phyloP scores from a whole-genome alignment of 2,797 vertebrate genomes.

The Natrix natrix region DNA sequence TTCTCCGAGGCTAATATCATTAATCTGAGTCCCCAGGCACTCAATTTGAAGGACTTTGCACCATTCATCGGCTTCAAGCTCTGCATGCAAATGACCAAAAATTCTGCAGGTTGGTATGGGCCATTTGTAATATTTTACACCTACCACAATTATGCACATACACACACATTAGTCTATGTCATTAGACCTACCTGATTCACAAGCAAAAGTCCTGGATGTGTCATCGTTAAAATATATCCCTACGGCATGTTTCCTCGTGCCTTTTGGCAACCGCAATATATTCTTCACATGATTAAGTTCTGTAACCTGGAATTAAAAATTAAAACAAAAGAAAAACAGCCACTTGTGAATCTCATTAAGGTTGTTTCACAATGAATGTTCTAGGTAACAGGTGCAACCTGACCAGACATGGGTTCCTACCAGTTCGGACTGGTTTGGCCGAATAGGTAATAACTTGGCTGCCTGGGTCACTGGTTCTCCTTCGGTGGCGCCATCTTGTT shows the following conservation, averaged over 20 bases:
- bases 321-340: conserved; percentile 9
- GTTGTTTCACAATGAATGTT: not conserved
- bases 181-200: conserved; percentile 78
- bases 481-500: too few species aligned
- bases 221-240: conserved; percentile 78
- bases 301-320: conserved; percentile 72
- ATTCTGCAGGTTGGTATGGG: conserved; percentile 35
- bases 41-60: conserved; percentile 80
- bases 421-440: too few species aligned
- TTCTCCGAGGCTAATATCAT: conserved; percentile 79
- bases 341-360: not conserved
- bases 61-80: conserved; percentile 84
- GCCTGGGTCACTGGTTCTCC: too few species aligned
- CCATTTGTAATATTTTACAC: not conserved
- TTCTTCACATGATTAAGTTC: conserved; percentile 79
- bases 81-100: conserved; percentile 65
- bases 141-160: not conserved
- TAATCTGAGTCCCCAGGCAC: conserved; percentile 74
- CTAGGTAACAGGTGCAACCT: not conserved
- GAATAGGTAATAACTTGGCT: too few species aligned
- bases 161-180: not conserved
- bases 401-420: too few species aligned
- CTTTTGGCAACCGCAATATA: conserved; percentile 72
- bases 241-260: conserved; percentile 79
- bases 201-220: conserved; percentile 79